A percentile compares a stretch with the other conserved stretches of the same genome.
phyloP scores from a whole-genome alignment of 2,113 vertebrate genomes.

The Tenrec ecaudatus region DNA sequence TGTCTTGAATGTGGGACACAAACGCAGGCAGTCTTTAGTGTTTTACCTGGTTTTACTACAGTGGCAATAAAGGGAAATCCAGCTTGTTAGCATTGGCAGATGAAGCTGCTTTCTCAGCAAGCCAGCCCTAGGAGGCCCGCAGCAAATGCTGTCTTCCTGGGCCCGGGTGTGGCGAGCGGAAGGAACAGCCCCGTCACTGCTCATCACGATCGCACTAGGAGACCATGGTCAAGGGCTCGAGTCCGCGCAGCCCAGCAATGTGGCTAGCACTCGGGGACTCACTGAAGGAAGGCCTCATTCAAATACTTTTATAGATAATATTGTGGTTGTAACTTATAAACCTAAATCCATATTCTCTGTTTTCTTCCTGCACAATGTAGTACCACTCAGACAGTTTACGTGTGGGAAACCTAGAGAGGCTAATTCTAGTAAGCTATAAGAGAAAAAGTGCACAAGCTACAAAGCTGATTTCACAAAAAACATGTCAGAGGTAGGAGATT shows the following conservation, averaged over 20 bases:
- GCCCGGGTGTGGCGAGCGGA: not conserved
- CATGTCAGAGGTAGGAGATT: not conserved
- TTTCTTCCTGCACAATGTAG: not conserved
- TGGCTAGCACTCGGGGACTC: not conserved
- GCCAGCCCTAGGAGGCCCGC: not conserved
- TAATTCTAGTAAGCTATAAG: conserved; percentile 10
- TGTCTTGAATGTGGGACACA: not conserved
- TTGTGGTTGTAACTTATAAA: not conserved
- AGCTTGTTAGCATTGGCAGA: not conserved
- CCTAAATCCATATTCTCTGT: not conserved
- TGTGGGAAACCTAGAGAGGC: not conserved
- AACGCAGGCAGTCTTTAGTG: not conserved
- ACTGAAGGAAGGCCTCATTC: not conserved
- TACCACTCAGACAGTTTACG: not conserved
- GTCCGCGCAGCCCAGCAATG: not conserved
- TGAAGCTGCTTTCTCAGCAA: conserved; percentile 15
- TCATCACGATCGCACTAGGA: not conserved
- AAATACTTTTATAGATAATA: not conserved
- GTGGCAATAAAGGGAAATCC: not conserved
- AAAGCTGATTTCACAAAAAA: conserved; percentile 25
- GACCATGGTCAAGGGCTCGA: too few species aligned
- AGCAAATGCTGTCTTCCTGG: not conserved
- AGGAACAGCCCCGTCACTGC: not conserved
- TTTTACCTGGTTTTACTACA: not conserved
- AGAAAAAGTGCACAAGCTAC: conserved; percentile 31